Base-by-base conservation (phyloP, 1,140 invertebrate genomes). In the Heliconius himera region DNA sequence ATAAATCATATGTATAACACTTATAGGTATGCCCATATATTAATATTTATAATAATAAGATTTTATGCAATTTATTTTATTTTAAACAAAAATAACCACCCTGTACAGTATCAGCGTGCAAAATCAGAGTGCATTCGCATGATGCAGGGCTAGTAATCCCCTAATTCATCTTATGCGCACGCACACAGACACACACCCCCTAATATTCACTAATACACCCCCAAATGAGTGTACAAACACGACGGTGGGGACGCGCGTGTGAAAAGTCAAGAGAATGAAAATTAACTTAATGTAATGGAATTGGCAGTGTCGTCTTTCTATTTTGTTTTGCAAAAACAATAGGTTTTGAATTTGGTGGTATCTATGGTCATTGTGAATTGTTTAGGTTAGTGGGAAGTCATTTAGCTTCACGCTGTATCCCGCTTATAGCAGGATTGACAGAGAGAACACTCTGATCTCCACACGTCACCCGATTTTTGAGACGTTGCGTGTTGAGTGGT, bases 81-180 rank as follows among this genome's bases (percentile, higher is more conserved):
- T 56, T 56, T 56, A 9, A 56, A 26, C 4, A 29, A 66, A 72
- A 38, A 20, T 5, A 36, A 46, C 1, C 92, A 92, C 38, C 90
- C 92, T 93, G 90, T 93, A 89, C 60, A 80, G 72, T 83, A 90
- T 87, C 85, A 86, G 85, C 88, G 89, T 91, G 88, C 84, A 88
- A 94, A 94, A 94, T 93, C 93, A 91, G 91, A 93, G 91, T 93
- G 93, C 93, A 94, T 87, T 94, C 91, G 91, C 91, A 92, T 89
- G 85, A 90, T 91, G 91, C 90, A 93, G 88, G 83, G 86, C 74
- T 82, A 83, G 88, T 94, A 94, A 94, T 94, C 91, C 90, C 89
- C 91, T 93, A 92, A 93, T 93, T 93, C 91, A 94, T 93, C 92
- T 89, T 83, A 84, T 82, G 77, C 74, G 76, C 85, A 87, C 89